These are phyloP conservation scores for Clupea harengus DNA, from an alignment of 2,113 vertebrate species.

Conservation along the genomic window DNA sequence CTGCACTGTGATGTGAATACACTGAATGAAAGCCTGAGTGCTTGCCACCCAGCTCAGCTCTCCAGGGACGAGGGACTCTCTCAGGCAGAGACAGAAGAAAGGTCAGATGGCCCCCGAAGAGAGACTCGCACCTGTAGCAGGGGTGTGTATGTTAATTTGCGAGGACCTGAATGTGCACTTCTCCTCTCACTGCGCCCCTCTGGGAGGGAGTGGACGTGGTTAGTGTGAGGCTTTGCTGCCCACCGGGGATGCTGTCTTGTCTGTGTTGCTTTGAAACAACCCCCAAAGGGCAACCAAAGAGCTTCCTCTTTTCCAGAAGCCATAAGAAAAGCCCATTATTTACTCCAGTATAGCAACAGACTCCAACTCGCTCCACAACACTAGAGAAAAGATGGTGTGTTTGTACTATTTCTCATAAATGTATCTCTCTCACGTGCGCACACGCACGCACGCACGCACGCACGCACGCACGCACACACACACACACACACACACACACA, in stretches of 20 bases:
- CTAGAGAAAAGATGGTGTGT: neutral
- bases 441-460: neutral
- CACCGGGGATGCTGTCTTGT: neutral
- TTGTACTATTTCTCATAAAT: neutral
- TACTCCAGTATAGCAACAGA: neutral
- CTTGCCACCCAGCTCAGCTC: neutral
- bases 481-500: too few species aligned
- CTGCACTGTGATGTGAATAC: neutral
- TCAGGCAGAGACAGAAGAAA: constrained; percentile 30
- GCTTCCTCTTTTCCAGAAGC: neutral
- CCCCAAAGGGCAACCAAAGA: neutral
- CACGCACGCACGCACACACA: neutral
- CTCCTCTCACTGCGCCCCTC: constrained; percentile 21
- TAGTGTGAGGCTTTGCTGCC: neutral
- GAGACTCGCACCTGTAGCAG: constrained; percentile 29
- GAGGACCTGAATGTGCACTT: constrained; percentile 19
- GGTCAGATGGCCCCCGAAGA: constrained; percentile 34
- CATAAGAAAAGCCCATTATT: neutral
- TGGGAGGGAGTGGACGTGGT: constrained; percentile 24
- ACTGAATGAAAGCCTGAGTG: neutral
- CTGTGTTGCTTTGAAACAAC: neutral
- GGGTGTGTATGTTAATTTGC: constrained; percentile 33
- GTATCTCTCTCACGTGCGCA: neutral
- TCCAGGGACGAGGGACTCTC: neutral
- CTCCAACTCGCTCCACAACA: neutral